phyloP scores from a whole-genome alignment of 23 tunicate genomes.

The Aplidium turbinatum region DNA sequence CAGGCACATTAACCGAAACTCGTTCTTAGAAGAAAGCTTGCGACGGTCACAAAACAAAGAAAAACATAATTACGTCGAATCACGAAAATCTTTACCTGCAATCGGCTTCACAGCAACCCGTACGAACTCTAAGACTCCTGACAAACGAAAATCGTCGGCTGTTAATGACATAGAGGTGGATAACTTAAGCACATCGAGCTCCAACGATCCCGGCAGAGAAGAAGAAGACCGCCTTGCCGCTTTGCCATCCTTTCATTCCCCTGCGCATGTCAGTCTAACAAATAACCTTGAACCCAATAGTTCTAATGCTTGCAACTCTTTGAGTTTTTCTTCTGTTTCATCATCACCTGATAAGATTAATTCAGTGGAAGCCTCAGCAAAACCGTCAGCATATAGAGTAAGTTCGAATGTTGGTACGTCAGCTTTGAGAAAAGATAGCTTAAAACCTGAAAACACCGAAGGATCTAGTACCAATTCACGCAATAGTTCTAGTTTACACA shows the following conservation, averaged over 20 bases:
- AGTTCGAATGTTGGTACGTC: too few relatives aligned
- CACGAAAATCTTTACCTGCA: background rate
- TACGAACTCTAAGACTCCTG: background rate
- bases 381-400: too few relatives aligned
- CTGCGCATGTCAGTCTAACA: background rate
- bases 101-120: background rate
- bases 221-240: constrained; percentile 38
- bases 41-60: background rate
- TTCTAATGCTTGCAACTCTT: constrained; percentile 9
- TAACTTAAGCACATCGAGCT: background rate
- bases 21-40: background rate
- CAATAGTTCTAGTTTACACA: too few relatives aligned
- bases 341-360: background rate
- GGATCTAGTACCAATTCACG: too few relatives aligned
- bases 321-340: background rate
- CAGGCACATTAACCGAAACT: background rate
- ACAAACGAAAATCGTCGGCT: background rate
- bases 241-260: constrained; percentile 21
- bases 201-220: constrained; percentile 7
- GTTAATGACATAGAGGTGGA: background rate
- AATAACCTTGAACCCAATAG: background rate
- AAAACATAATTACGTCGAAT: background rate
- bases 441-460: too few relatives aligned
- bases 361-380: too few relatives aligned
- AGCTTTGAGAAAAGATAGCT: too few relatives aligned